Conservation (phyloP, 2,113 vertebrate species). For the Capreolus pygargus region DNA sequence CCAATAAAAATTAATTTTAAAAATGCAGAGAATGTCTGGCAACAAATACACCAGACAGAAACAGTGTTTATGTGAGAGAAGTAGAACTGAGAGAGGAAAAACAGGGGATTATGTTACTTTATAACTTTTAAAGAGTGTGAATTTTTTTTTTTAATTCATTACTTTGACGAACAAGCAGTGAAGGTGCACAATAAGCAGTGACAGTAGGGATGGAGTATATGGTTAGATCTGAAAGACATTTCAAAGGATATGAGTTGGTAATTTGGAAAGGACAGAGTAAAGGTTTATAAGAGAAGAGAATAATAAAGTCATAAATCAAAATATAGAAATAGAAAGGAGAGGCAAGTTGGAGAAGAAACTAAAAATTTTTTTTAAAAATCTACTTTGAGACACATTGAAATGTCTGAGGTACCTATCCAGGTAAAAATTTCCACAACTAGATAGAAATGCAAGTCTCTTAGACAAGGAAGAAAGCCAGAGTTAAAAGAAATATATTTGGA, state of each 20-base stretch:
- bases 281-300: not conserved
- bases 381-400: conserved; percentile 21
- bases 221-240: not conserved
- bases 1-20: not conserved
- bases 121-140: not conserved
- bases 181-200: not conserved
- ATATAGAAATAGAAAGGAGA: not conserved
- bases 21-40: conserved; percentile 15
- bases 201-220: not conserved
- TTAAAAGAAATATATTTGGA: conserved; percentile 41
- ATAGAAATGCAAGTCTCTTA: conserved; percentile 16
- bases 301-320: conserved; percentile 35
- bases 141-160: not conserved
- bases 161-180: not conserved
- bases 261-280: conserved; percentile 19
- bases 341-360: not conserved
- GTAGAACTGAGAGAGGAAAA: not conserved
- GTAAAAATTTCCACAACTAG: not conserved
- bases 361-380: not conserved
- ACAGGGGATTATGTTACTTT: not conserved
- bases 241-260: not conserved
- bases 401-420: not conserved
- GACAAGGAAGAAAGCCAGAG: not conserved
- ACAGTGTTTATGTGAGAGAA: not conserved
- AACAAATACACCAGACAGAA: not conserved